Base-by-base conservation (phyloP, 2,797 vertebrate species). In the Scomberomorus guttatus region DNA sequence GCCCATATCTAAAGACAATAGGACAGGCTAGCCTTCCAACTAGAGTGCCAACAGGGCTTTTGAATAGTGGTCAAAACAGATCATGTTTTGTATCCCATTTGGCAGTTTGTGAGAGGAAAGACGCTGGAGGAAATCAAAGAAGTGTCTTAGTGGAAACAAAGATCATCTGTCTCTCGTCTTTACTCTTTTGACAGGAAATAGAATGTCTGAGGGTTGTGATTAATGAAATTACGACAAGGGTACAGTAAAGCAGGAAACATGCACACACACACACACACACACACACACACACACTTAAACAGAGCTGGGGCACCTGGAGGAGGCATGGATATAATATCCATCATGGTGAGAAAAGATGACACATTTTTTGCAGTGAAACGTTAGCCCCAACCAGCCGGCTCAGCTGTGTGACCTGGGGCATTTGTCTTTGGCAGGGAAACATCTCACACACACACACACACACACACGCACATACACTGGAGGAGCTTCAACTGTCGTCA, bases 1-100 rank as follows among this genome's bases (percentile, higher is more conserved):
- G 72, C 57, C 50, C 77, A 75, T 88, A 83, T 88, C 87, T 89
- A 75, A 84, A 90, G 73, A 86, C 86, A 89, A 89, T 86, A 88
- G 29, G 29, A 32, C 75, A 74, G 69, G 18, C 58, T 18, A 22
- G 71, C 71, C 64, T 62, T 64, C 74, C 18, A 59, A 65, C 70
- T 52, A 44, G 1, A 77, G 84, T 39, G 29, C 82, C 77, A 75
- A 12, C 51, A 57, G 75, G 62, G 61, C 51, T 77, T 81, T 79
- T 81, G 79, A 83, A 81, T 63, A 77, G 59, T 37, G 61, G 77
- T 86, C 75, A 73, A 54, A 72, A 59, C 72, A 83, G 71, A 83
- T 90, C 75, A 27, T 80, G 80, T 92, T 90, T 83, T 83, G 61
- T 66, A 50, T 90, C 83, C 82, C 69, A 61, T 72, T 80, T 71